A percentile compares a stretch with the other conserved stretches of the same genome.
phyloP scores from a whole-genome alignment of 2,113 vertebrate genomes.

The Labeo catla region DNA sequence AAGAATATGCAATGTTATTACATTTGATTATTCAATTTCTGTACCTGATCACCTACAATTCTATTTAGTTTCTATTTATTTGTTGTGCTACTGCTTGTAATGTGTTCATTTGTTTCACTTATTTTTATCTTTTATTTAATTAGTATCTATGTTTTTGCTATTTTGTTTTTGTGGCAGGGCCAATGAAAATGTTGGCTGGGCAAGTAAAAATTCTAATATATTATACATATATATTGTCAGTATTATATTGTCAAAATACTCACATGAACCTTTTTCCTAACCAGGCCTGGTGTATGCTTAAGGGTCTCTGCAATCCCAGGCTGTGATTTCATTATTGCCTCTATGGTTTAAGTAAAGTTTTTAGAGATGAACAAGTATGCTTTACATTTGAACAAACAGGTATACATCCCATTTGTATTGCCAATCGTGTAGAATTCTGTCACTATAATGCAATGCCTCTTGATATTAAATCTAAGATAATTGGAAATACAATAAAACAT shows the following conservation, averaged over 20 bases:
- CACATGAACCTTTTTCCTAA: not conserved
- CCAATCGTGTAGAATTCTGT: not conserved
- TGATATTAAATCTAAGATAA: not conserved
- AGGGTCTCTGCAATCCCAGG: not conserved
- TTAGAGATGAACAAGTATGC: not conserved
- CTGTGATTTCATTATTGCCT: not conserved
- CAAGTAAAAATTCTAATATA: not conserved
- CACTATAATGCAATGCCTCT: not conserved
- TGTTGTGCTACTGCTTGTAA: too few species aligned
- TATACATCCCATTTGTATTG: not conserved
- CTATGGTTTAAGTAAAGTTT: not conserved
- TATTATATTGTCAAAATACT: not conserved
- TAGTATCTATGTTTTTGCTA: too few species aligned
- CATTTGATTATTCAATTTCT: too few species aligned
- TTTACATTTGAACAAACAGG: too few species aligned
- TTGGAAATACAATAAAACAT: not conserved
- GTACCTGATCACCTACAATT: too few species aligned
- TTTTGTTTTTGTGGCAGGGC: too few species aligned
- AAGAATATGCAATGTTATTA: too few species aligned
- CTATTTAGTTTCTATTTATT: too few species aligned
- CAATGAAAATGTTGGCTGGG: not conserved
- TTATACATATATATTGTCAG: too few species aligned
- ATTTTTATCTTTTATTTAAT: too few species aligned
- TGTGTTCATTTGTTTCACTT: too few species aligned
- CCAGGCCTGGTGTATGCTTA: not conserved